These are phyloP conservation scores for Altica lythri DNA, from an alignment of 2,888 invertebrate genomes.

Conservation along the genomic window DNA sequence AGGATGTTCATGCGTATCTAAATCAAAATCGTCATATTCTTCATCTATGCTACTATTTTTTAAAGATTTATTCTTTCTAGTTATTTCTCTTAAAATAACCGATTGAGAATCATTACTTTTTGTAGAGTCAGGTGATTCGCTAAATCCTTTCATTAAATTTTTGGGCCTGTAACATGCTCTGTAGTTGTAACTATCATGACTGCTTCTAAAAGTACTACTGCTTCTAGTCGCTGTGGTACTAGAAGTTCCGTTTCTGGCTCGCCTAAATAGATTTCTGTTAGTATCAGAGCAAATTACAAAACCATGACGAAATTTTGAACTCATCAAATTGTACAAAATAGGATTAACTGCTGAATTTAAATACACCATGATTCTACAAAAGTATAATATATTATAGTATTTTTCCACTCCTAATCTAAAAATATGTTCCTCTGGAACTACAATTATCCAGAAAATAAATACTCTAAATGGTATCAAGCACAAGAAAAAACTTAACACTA, in stretches of 20 bases:
- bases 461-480: conserved; percentile 87
- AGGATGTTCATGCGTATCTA: conserved; percentile 26
- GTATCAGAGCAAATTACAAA: conserved; percentile 71
- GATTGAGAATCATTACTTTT: conserved; percentile 59
- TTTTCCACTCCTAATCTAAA: conserved; percentile 73
- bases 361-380: conserved; percentile 85
- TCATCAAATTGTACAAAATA: conserved; percentile 90
- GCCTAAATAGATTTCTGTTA: conserved; percentile 58
- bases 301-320: conserved; percentile 84
- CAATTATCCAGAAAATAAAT: conserved; percentile 80
- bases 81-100: conserved; percentile 28
- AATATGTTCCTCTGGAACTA: conserved; percentile 72
- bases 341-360: conserved; percentile 90
- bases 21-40: conserved; percentile 35
- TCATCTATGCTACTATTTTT: conserved; percentile 36
- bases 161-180: conserved; percentile 51
- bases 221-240: conserved; percentile 60
- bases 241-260: conserved; percentile 60
- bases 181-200: conserved; percentile 51
- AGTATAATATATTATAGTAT: conserved; percentile 82
- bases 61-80: conserved; percentile 19
- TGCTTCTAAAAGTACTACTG: conserved; percentile 52
- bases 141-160: conserved; percentile 50
- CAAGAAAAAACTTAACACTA: conserved; percentile 85
- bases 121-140: conserved; percentile 60